These are phyloP conservation scores for Oxyruncus cristatus DNA, from an alignment of 2,113 vertebrate genomes.

Conservation along the genomic window DNA sequence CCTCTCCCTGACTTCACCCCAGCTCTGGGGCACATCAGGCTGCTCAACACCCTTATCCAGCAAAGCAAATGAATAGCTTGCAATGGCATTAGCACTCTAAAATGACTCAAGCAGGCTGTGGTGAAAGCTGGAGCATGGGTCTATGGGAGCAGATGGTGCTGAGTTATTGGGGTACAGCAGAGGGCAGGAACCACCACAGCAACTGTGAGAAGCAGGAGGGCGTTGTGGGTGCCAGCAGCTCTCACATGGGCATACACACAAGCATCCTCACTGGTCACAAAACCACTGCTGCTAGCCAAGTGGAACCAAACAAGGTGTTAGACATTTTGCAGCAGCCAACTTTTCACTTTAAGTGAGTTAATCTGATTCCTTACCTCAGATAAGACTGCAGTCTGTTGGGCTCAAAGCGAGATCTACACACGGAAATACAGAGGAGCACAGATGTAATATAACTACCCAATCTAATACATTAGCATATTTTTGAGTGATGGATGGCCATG, in stretches of 20 bases:
- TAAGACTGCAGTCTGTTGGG: not conserved
- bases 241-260: rapidly evolving
- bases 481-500: not conserved
- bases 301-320: rapidly evolving
- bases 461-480: not conserved
- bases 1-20: not conserved
- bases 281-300: not conserved
- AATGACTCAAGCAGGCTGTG: not conserved
- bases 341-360: not conserved
- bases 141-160: rapidly evolving
- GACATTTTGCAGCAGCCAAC: not conserved
- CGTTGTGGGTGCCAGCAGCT: not conserved
- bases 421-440: not conserved
- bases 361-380: not conserved
- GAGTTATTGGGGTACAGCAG: not conserved
- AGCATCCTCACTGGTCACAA: not conserved
- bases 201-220: not conserved
- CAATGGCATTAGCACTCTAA: too few relatives aligned
- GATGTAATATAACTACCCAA: not conserved
- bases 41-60: not conserved
- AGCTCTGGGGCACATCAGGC: not conserved
- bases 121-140: not conserved
- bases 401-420: not conserved
- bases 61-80: not conserved
- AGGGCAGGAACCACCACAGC: not conserved